Base-by-base conservation (phyloP, 2,113 vertebrate species). In the Sardina pilchardus region DNA sequence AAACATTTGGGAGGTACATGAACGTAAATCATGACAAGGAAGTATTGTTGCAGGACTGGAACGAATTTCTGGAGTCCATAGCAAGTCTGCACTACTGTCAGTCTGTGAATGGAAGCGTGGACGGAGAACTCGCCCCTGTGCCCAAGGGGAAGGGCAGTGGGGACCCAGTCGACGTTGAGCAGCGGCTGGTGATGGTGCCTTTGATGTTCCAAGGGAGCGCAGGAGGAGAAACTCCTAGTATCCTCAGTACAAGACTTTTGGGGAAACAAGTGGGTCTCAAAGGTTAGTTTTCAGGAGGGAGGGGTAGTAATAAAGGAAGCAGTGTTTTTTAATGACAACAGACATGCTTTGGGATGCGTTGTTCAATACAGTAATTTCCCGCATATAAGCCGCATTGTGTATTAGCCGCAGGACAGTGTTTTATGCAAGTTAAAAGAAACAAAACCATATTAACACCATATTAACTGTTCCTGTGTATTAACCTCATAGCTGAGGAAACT, bases 41-140 rank as follows among this genome's bases (percentile, higher is more conserved):
- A 75, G 26, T 75, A 14, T 1, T 89, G 87, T 84, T 59, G 16
- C 81, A 96, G 95, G 95, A 96, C 91, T 96, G 95, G 95, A 95
- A 96, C 85, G 82, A 44, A 85, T 80, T 96, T 19, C 88, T 96
- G 12, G 90, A 82, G 0, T 92, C 95, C 5, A 83, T 96, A 39
- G 90, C 95, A 17, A 83, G 86, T 47, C 88, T 94, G 16, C 88
- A 90, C 17, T 90, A 96, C 56, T 96, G 95, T 90, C 83, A 86
- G 16, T 81, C 86, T 47, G 82, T 48, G 34, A 91, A 89, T 88
- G 36, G 81, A 45, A 91, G 82, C 56, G 83, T 84, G 19, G 80
- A 39, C n/a, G 88, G 86, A 34, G 85, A 84, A 14, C 82, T 78
- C 21, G 82, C 89, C 19, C 45, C 89, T n/a, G 71, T 82, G 59